Conservation (phyloP, 1,140 invertebrate species). For the Musca vetustissima region DNA sequence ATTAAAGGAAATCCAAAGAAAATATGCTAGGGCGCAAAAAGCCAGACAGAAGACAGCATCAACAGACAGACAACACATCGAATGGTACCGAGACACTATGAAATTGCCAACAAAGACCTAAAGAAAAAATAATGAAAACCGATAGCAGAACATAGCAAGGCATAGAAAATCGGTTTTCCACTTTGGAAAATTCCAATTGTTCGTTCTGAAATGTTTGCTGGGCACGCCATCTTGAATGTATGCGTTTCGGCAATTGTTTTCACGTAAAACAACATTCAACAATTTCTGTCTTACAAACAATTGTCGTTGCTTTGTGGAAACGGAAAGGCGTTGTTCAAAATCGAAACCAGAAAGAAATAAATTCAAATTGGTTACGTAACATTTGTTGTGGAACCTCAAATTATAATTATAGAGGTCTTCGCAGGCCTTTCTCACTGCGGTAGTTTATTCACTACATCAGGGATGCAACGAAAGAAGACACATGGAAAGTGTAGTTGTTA, state of each 20-base stretch:
- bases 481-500: neutral
- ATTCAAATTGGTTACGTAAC: constrained; percentile 19
- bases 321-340: neutral
- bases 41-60: neutral
- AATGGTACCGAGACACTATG: constrained; percentile 1
- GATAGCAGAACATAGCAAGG: constrained; percentile 23
- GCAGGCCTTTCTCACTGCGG: too few relatives aligned
- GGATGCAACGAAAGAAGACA: neutral
- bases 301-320: too few relatives aligned
- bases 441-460: neutral
- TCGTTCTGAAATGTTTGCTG: too few relatives aligned
- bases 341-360: constrained; percentile 3
- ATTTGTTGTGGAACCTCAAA: neutral
- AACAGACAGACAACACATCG: constrained; percentile 11
- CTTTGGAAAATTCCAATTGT: neutral
- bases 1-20: neutral
- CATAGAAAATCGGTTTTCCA: constrained; percentile 25
- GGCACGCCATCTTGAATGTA: neutral
- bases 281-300: neutral
- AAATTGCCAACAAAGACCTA: neutral
- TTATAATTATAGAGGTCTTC: constrained; percentile 2
- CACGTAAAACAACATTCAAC: constrained; percentile 2
- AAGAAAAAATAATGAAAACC: constrained; percentile 27
- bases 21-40: too few relatives aligned
- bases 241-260: constrained; percentile 13